Base-by-base conservation (phyloP, 2,797 vertebrate species). In the Parotocinclus haroldoi region DNA sequence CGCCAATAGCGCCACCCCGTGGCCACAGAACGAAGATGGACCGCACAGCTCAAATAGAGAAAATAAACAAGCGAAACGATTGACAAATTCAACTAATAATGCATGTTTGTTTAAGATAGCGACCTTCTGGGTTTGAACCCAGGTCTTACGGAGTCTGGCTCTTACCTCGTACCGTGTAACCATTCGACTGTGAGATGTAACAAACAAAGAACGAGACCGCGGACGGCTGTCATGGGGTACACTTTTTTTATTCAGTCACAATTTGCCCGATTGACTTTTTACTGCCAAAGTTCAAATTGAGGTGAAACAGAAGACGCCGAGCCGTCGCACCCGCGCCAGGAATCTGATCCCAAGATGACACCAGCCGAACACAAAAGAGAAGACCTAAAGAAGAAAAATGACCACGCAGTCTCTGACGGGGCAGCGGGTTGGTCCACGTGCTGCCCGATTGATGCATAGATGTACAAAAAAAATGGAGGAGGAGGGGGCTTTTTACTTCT, bases 341-440 rank as follows among this genome's bases (percentile, higher is more conserved):
- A 82, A 79, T 82, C 77, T 82, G 86, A 89, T 89, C 88, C 88
- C 85, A 87, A 79, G 86, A 85, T 88, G 86, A 90, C 86, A 89
- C 83, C 76, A 65, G 87, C 80, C 78, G 76, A 84, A 84, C 70
- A 76, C 73, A 76, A 79, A 77, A 82, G 78, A 81, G 7, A 63
- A 73, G 56, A 70, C 51, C 71, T 71, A 65, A 66, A 60, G 72
- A 71, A 60, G 50, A 78, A 71, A 63, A 74, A 72, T 72, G 70
- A 78, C 73, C 80, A 83, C 82, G 63, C 53, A 88, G 85, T 84
- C 78, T 90, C 80, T 86, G 53, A 63, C 69, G 71, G 79, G 86
- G 77, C 73, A 36, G 75, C 81, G 71, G 80, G 80, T 78, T 84
- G 70, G 75, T 83, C 83, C 81, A 77, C 71, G 58, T 36, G 52